Base-by-base conservation (phyloP, 64 coral and sea anemone species). In the Acropora tenuis region DNA sequence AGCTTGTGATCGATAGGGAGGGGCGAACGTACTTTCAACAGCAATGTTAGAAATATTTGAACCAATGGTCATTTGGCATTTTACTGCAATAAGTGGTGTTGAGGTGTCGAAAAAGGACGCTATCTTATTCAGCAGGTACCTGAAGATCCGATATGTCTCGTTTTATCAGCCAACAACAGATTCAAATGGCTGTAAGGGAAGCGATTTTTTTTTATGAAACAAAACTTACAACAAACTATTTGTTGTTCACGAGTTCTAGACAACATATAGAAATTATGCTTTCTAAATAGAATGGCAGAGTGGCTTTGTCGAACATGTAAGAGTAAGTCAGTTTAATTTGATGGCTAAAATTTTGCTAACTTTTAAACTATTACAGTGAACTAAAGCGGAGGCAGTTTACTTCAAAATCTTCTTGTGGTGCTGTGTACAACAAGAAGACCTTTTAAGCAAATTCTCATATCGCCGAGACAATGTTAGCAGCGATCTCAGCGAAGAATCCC, bases 101-200 rank as follows among this genome's bases (percentile, higher is more conserved):
- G 15, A 82, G 65, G 55, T 82, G 79, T 82, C 57, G 45, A 82
- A 85, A 1, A 48, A 47, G 7, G 18, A 49, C 82, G 44, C 63
- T 19, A 69, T 3, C 43, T 69, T 63, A 66, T 18, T 53, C 60
- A 83, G 46, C 82, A 85, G 82, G 82, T 71, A 85, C 63, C 65
- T 19, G 63, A 63, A 55, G 52, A 55, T 55, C 52, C 52, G 5
- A 55, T 5, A 55, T 47, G 15, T 1, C 17, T 66, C 58, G 10
- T 6, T 71, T 18, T 11, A 47, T 55, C 2, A 9, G 52, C 10
- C 10, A 9, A 9, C 52, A 55, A 9, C 52, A 55, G 52, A 0
- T 9, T 55, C 52, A 30, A 55, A 55, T 55, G 19, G 17, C 18
- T 71, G 3, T 20, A 20, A 20, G 8, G 19, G 40, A 40, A 71